Conservation (phyloP, 2,888 invertebrate genomes). For the Heliothis peltigera region DNA sequence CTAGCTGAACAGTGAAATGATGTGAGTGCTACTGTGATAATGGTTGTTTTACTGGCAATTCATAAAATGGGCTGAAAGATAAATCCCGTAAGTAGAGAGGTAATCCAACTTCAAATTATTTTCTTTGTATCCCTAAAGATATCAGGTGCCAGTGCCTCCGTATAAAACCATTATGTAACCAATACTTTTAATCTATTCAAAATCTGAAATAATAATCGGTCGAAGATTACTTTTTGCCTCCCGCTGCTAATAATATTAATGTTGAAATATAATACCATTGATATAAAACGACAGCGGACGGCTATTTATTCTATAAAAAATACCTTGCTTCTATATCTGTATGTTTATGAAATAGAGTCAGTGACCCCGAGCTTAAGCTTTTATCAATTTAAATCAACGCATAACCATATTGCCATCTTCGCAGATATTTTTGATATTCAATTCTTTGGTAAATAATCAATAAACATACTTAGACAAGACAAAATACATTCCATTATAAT, state of each 20-base stretch:
- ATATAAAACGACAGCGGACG: constrained; percentile 10
- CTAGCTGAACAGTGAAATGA: not conserved
- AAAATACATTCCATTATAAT: not conserved
- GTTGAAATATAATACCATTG: constrained; percentile 8
- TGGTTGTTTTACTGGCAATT: not conserved
- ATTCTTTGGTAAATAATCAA: not conserved
- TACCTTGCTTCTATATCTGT: constrained; percentile 33
- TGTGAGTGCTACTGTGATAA: not conserved
- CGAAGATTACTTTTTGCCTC: constrained; percentile 28
- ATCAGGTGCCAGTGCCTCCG: too few species aligned
- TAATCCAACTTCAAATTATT: too few species aligned
- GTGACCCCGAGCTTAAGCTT: constrained; percentile 39
- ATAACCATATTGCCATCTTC: not conserved
- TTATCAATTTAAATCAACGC: constrained; percentile 20
- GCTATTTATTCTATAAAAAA: constrained; percentile 37
- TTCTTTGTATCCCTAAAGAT: too few species aligned
- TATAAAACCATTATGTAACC: not conserved
- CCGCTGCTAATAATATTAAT: constrained; percentile 37
- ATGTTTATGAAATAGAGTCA: constrained; percentile 46
- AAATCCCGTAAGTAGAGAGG: not conserved
- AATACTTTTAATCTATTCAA: constrained; percentile 2
- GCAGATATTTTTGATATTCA: not conserved
- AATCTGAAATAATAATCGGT: constrained; percentile 1
- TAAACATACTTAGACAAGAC: not conserved
- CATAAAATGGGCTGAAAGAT: not conserved